Conservation (phyloP, 1,140 invertebrate species). For the Diplogasteroides magnus region DNA sequence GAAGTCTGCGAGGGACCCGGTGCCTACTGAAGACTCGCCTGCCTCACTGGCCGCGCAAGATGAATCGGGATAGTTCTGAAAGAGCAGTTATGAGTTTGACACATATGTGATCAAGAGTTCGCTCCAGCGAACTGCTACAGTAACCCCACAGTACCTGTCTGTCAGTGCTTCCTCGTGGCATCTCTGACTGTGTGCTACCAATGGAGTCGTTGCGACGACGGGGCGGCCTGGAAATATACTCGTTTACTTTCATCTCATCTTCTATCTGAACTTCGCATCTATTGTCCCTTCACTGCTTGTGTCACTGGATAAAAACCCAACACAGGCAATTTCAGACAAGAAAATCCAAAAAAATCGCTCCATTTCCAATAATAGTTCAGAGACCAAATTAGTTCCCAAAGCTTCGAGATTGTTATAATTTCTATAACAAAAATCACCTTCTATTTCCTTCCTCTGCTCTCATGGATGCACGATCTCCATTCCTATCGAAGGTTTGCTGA, state of each 20-base stretch:
- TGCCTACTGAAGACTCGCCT: background rate
- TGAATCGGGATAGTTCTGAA: background rate
- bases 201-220: conserved; percentile 26
- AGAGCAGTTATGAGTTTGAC: too few relatives aligned
- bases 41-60: background rate
- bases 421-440: too few relatives aligned
- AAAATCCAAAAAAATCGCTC: background rate
- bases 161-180: conserved; percentile 13
- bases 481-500: too few relatives aligned
- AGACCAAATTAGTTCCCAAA: background rate
- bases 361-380: background rate
- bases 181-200: conserved; percentile 19
- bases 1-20: conserved; percentile 2
- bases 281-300: conserved; percentile 7
- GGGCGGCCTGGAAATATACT: background rate
- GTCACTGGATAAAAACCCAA: background rate
- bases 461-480: background rate
- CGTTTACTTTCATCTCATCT: conserved; percentile 8
- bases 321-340: background rate
- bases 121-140: too few relatives aligned
- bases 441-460: background rate
- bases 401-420: background rate
- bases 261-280: too few relatives aligned
- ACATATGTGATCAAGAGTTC: too few relatives aligned
- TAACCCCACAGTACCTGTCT: too few relatives aligned